These are phyloP conservation scores for Rhyzopertha dominica DNA, from an alignment of 1,140 invertebrate species.

Conservation along the genomic window DNA sequence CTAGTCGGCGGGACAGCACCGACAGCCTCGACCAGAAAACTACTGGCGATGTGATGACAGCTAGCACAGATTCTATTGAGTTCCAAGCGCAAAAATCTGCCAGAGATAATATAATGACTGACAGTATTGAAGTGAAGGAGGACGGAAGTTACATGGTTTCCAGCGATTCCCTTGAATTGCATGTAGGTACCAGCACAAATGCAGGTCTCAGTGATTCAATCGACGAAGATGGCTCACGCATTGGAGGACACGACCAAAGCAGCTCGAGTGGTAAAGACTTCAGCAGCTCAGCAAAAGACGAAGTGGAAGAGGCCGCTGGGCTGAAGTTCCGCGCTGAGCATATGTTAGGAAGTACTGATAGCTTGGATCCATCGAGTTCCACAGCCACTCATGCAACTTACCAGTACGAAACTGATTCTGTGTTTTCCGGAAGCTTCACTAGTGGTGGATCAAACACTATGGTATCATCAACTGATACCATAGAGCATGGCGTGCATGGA, in stretches of 20 bases:
- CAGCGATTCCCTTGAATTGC: constrained; percentile 50
- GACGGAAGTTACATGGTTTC: constrained; percentile 41
- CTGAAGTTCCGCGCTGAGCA: constrained; percentile 48
- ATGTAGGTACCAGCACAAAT: constrained; percentile 26
- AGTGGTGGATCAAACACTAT: constrained; percentile 71
- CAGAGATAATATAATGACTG: constrained; percentile 43
- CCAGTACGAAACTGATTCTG: constrained; percentile 74
- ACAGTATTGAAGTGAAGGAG: constrained; percentile 49
- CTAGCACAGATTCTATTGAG: constrained; percentile 61
- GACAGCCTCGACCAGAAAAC: constrained; percentile 56
- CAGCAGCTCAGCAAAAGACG: constrained; percentile 47
- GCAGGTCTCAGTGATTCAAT: constrained; percentile 48
- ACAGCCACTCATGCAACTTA: constrained; percentile 77
- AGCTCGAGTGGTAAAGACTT: constrained; percentile 48
- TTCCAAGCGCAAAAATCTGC: constrained; percentile 42
- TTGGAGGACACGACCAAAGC: constrained; percentile 44
- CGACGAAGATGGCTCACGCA: constrained; percentile 48
- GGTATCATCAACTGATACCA: constrained; percentile 64
- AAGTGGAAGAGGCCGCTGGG: constrained; percentile 40
- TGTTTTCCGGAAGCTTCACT: constrained; percentile 75
- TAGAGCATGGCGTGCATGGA: constrained; percentile 47
- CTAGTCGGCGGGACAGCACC: constrained; percentile 50
- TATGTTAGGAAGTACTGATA: constrained; percentile 64
- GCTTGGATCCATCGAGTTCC: constrained; percentile 65
- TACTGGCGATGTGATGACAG: constrained; percentile 52